Base-by-base conservation (phyloP, 2,888 invertebrate genomes). In the Notocelia uddmanniana region DNA sequence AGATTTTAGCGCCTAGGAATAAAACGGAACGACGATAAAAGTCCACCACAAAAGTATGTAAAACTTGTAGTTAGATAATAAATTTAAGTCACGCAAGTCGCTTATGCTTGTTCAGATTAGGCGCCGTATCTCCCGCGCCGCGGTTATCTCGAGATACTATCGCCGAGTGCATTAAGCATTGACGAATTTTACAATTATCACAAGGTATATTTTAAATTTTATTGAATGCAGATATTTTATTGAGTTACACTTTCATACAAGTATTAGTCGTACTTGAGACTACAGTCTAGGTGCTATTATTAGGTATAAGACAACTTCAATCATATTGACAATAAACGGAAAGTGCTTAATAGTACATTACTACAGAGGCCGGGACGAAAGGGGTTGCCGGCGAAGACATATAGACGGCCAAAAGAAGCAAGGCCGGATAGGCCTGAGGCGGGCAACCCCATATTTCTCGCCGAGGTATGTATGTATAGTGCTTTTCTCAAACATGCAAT, bases 41-140 rank as follows among this genome's bases (percentile, higher is more conserved):
- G 23, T 11, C 52, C 23, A 34, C n/a, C 21, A 21, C 34, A 50
- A 50, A 64, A 52, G 15, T n/a, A 3, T 37, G 48, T 48, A 9
- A 48, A 18, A 62, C 18, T 8, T 41, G 59, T 60, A 21, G 10
- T 19, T 54, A 54, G n/a, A 34, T 34, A 64, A 64, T 64, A 64
- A 67, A 67, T 67, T 57, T 57, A 67, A 55, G 55, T 57, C 66
- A 67, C 66, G 55, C 55, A 15, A 55, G 26, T 54, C 66, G n/a
- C 55, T 55, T 66, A 37, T 41, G 55, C 55, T 37, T 18, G 18
- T 67, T 45, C 55, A 31, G 31, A 67, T 67, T 67, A 57, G 63
- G 19, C 8, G 19, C 18, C 11, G 11, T 55, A 66, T 55, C 64
- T 54, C n/a, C 37, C n/a, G 21, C 23, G 54, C 37, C n/a, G 21